Conservation (phyloP, 2,888 invertebrate species). For the Parascotia fuliginaria region DNA sequence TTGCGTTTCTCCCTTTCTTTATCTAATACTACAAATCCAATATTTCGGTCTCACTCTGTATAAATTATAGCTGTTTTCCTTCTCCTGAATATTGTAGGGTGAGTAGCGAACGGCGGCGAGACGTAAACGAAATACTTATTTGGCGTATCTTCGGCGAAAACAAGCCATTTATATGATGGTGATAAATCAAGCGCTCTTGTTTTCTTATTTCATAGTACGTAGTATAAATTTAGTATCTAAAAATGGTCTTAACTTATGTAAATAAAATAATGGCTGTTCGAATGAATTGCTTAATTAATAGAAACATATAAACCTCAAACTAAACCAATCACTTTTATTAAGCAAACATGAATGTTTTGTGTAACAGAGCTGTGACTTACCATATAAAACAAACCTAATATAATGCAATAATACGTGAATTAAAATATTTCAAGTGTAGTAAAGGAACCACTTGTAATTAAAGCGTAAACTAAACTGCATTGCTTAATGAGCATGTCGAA, state of each 20-base stretch:
- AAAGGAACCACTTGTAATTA: background rate
- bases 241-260: background rate
- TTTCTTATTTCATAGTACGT: conserved; percentile 32
- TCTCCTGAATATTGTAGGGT: conserved; percentile 64
- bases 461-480: background rate
- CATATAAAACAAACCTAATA: no score
- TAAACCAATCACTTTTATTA: background rate
- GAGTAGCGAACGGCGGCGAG: conserved; percentile 54
- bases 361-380: no score
- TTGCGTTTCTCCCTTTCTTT: conserved; percentile 43
- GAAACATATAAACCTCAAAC: background rate
- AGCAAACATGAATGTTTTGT: no score
- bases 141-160: conserved; percentile 70
- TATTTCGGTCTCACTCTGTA: conserved; percentile 56
- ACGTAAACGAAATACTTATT: conserved; percentile 75
- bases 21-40: conserved; percentile 39
- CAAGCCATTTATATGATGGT: conserved; percentile 71
- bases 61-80: conserved; percentile 77
- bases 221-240: conserved; percentile 15
- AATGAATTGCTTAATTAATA: no score
- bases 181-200: conserved; percentile 64
- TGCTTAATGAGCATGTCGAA: background rate
- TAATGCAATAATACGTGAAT: no score
- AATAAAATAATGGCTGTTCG: no score
- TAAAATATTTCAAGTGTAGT: no score